A percentile compares a stretch with the other conserved stretches of the same genome.
phyloP scores from a whole-genome alignment of 2,797 vertebrate genomes.

The Saguinus oedipus region DNA sequence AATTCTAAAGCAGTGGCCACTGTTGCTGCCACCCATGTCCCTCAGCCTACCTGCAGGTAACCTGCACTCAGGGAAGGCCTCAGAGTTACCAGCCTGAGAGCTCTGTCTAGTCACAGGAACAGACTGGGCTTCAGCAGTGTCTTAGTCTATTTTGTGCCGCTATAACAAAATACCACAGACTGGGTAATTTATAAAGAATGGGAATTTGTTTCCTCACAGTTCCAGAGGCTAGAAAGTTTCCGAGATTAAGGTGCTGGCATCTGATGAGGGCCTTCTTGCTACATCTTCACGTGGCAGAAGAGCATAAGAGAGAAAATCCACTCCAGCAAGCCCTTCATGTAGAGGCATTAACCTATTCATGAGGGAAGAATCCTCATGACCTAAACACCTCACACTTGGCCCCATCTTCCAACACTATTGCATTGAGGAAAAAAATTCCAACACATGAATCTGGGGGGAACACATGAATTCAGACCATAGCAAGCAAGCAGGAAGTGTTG shows the following conservation, averaged over 20 bases:
- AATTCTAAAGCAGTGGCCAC: not conserved
- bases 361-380: not conserved
- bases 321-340: not conserved
- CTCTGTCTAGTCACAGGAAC: not conserved
- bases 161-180: not conserved
- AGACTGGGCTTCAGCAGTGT: not conserved
- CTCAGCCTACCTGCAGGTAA: no score
- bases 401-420: not conserved
- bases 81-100: not conserved
- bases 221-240: not conserved
- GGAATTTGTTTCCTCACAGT: not conserved
- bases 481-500: not conserved
- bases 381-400: not conserved
- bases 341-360: not conserved
- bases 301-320: not conserved
- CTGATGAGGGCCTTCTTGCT: not conserved
- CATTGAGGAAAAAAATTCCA: not conserved
- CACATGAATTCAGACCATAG: not conserved
- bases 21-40: no score
- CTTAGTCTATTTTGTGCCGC: no score
- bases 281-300: not conserved
- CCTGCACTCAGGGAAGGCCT: not conserved
- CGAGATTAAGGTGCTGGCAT: not conserved
- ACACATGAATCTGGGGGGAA: not conserved
- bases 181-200: not conserved